phyloP scores from a whole-genome alignment of 2,797 vertebrate genomes.

The Anguilla pacifica region DNA sequence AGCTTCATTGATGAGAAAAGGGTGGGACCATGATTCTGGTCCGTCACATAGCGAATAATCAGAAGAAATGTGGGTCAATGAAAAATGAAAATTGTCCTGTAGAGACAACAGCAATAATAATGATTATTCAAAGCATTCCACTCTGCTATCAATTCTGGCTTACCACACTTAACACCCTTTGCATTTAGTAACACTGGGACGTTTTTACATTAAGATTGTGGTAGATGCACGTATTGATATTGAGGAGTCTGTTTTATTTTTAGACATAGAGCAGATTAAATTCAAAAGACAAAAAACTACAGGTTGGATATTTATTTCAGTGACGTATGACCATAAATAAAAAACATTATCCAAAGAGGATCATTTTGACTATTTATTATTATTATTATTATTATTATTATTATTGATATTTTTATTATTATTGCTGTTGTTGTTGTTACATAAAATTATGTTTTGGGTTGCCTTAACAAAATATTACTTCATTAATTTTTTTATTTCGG shows the following conservation, averaged over 20 bases:
- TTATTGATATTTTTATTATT: too few species aligned
- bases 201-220: background rate
- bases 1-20: slow-evolving; percentile 39
- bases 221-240: background rate
- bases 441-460: background rate
- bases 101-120: background rate
- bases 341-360: too few species aligned
- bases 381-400: too few species aligned
- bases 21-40: slow-evolving; percentile 23
- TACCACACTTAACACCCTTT: background rate
- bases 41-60: background rate
- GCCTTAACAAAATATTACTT: background rate
- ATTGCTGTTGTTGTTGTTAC: too few species aligned
- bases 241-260: background rate
- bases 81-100: background rate
- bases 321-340: too few species aligned
- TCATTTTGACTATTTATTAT: background rate
- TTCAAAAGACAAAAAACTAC: background rate
- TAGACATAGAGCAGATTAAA: background rate
- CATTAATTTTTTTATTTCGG: background rate
- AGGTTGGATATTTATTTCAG: background rate
- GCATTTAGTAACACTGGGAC: background rate
- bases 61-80: background rate
- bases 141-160: background rate
- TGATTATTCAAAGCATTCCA: background rate